Percentiles rank a stretch among this genome's conserved stretches.
These are phyloP conservation scores for Diploscapter pachys DNA, from an alignment of 1,140 invertebrate species.

Conservation along the genomic window DNA sequence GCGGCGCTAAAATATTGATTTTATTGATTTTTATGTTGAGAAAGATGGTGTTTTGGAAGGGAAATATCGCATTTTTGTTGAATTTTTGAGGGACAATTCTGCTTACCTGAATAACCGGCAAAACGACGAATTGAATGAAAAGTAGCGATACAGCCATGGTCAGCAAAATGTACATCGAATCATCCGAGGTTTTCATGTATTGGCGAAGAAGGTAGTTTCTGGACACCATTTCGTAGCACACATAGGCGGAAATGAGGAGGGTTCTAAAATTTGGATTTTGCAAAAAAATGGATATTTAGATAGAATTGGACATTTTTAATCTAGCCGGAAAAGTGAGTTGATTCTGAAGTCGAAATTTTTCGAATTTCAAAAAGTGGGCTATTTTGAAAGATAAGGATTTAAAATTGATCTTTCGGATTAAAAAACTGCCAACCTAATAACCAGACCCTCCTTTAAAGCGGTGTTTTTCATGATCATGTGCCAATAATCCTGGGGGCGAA, in stretches of 20 bases:
- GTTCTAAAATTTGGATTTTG: constrained; percentile 34
- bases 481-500: constrained; percentile 57
- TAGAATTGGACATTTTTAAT: too few relatives aligned
- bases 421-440: neutral
- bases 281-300: constrained; percentile 30
- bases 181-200: constrained; percentile 55
- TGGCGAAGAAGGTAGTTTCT: constrained; percentile 56
- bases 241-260: constrained; percentile 52
- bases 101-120: constrained; percentile 49
- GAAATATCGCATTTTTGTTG: too few relatives aligned
- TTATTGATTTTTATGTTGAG: too few relatives aligned
- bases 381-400: too few relatives aligned
- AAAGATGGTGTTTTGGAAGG: too few relatives aligned
- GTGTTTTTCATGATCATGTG: constrained; percentile 55
- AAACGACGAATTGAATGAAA: constrained; percentile 49
- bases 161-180: constrained; percentile 54
- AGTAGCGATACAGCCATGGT: constrained; percentile 52
- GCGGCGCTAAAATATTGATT: constrained; percentile 1
- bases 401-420: too few relatives aligned
- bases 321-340: too few relatives aligned
- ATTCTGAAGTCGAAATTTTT: too few relatives aligned
- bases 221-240: constrained; percentile 58
- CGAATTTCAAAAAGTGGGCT: too few relatives aligned
- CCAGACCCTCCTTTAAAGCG: constrained; percentile 36
- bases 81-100: neutral